Percentiles rank a stretch among this genome's conserved stretches.
These are phyloP conservation scores for Propithecus deckenii DNA, from an alignment of 2,797 vertebrate species.

Conservation along the genomic window DNA sequence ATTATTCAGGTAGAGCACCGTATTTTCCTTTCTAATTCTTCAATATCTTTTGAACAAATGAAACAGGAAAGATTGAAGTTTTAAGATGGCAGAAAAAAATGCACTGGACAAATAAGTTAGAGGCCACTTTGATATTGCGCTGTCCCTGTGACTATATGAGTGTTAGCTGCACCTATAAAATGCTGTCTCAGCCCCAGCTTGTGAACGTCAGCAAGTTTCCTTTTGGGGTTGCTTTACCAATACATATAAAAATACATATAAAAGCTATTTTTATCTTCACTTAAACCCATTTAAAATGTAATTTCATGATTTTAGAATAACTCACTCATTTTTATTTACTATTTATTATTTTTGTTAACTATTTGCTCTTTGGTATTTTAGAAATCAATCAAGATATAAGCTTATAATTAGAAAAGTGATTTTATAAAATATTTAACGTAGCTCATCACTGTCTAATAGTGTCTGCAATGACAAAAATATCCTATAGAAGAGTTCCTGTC, in stretches of 20 bases:
- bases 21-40: not conserved
- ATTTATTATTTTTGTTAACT: not conserved
- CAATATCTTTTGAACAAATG: not conserved
- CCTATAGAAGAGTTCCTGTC: not conserved
- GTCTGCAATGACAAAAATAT: not conserved
- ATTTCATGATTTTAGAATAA: not conserved
- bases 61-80: not conserved
- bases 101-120: not conserved
- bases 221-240: not conserved
- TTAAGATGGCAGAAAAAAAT: conserved; percentile 28
- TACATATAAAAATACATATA: not conserved
- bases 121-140: not conserved
- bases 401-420: not conserved
- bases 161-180: not conserved
- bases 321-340: not conserved
- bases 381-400: not conserved
- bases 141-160: not conserved
- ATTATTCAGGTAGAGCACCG: not conserved
- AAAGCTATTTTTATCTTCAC: not conserved
- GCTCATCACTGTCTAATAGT: not conserved
- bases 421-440: not conserved
- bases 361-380: not conserved
- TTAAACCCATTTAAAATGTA: not conserved
- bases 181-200: not conserved
- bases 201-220: not conserved